Base-by-base conservation (phyloP, 1,140 invertebrate genomes). In the Drosophila persimilis region DNA sequence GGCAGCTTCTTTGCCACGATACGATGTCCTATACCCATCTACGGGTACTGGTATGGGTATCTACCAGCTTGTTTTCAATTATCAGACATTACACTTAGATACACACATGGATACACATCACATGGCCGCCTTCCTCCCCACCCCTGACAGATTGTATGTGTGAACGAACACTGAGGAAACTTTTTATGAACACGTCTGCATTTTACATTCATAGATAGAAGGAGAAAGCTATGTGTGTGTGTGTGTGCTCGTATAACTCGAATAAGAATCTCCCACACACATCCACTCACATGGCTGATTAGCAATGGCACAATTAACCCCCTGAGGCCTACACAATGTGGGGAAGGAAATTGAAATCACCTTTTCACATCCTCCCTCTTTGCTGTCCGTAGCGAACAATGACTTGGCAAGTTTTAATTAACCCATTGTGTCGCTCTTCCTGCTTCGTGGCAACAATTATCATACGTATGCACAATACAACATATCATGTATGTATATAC, bases 31-130 rank as follows among this genome's bases (percentile, higher is more conserved):
- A 26, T 26, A 26, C 3, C 11, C 11, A 57, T 69, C 35, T 35
- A 48, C 64, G 66, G 66, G 64, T 13, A 41, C 24, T 3, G 24
- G 24, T 5, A 26, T 41, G 66, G 66, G 64, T 13, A 53, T 53
- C 62, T 17, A 31, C 22, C 41, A 63, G 56, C 63, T 78, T 83
- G 69, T 74, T 81, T 80, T 78, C 78, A 81, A 83, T 81, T 81
- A 83, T 72, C 66, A 60, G 69, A 54, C 66, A 71, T 60, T 70
- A 71, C 65, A 70, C 45, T 70, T 69, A 70, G 64, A 55, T 57
- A 70, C 66, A 70, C 66, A 70, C 39, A 51, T 51, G 57, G 35
- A 35, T 53, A 46, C 39, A 56, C 58, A 64, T 47, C 24, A 24
- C 5, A 17, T 24, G 24, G 4, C 4, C 11, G 3, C 3, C 35